Percentiles rank a stretch among this genome's conserved stretches.
These are phyloP conservation scores for Triplophysa bombifrons DNA, from an alignment of 2,797 vertebrate genomes.

Conservation along the genomic window DNA sequence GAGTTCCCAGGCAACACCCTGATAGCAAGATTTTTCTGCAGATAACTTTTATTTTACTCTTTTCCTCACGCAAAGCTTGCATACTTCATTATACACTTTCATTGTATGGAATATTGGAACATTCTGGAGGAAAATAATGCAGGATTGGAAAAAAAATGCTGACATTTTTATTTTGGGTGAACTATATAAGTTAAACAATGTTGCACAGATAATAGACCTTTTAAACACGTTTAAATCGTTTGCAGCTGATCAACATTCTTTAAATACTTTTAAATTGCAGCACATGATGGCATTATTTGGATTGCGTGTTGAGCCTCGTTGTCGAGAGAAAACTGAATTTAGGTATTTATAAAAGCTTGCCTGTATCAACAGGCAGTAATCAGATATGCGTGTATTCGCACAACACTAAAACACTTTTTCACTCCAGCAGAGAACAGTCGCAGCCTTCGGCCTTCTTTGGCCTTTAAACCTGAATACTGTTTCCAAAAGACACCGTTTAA, in stretches of 20 bases:
- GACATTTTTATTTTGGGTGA: not conserved
- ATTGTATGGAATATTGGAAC: not conserved
- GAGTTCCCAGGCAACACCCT: too few relatives aligned
- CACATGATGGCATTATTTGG: not conserved
- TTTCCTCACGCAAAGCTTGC: not conserved
- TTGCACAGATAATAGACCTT: not conserved
- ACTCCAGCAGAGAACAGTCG: not conserved
- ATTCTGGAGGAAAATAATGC: too few relatives aligned
- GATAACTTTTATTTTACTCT: not conserved
- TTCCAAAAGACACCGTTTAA: not conserved
- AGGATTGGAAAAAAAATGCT: too few relatives aligned
- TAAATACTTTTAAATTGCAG: not conserved
- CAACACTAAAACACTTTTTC: conserved; percentile 1
- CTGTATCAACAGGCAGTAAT: conserved; percentile 33
- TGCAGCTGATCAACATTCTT: not conserved
- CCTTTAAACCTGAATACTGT: conserved; percentile 18
- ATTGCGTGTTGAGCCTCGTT: not conserved
- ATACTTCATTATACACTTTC: not conserved
- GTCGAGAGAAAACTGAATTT: not conserved
- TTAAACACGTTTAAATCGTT: not conserved
- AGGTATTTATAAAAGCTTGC: conserved; percentile 27
- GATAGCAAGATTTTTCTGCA: too few relatives aligned
- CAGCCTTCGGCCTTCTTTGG: not conserved
- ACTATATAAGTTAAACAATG: conserved; percentile 1
- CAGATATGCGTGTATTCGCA: conserved; percentile 30